Base-by-base conservation (phyloP, 2,113 vertebrate species). In the Heliornis fulica region DNA sequence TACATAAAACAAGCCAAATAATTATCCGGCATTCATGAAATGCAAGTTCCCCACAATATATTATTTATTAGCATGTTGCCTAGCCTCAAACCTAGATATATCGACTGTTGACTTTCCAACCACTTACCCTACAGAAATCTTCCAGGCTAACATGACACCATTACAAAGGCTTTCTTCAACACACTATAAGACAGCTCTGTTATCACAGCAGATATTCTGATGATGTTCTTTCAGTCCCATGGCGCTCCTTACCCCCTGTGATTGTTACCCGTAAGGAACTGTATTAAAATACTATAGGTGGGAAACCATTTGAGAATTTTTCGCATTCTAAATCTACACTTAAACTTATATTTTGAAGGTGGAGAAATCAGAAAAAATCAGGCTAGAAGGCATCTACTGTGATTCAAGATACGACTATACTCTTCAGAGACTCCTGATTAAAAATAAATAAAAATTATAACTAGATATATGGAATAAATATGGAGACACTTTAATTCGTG, bases 381-480 rank as follows among this genome's bases (percentile, higher is more conserved):
- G 68, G 68, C 70, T 93, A 90, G 84, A 93, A 94, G 82, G 78
- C 46, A 87, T 57, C 87, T 94, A 45, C 83, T 83, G 93, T 71
- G 66, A 80, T 96, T 83, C 72, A 77, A 13, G 22, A 89, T 81
- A 89, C 71, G 13, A 82, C 69, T 76, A 29, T 15, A 60, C 21
- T 92, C 82, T 71, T 83, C 60, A 77, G n/a, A 32, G 79, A 69
- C 20, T 88, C 9, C 6, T 45, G 41, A 69, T 72, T 21, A 46
- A 46, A 29, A 82, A 75, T 68, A 51, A 48, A n/a, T n/a, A 28
- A 4, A 18, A 1, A 48, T 15, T 8, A 36, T 32, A 41, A 71
- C 15, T 68, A 38, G 11, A 61, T 48, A 17, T 14, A 15, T 40
- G 21, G 28, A 4, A 23, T 46, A 51, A 71, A 21, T 34, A 34